Evolutionary conservation across 2,113 vertebrate genomes (phyloP), one percentile per base, ranked within the genome.

Genomic region (Cryptomyrus ogoouensis): DNA sequence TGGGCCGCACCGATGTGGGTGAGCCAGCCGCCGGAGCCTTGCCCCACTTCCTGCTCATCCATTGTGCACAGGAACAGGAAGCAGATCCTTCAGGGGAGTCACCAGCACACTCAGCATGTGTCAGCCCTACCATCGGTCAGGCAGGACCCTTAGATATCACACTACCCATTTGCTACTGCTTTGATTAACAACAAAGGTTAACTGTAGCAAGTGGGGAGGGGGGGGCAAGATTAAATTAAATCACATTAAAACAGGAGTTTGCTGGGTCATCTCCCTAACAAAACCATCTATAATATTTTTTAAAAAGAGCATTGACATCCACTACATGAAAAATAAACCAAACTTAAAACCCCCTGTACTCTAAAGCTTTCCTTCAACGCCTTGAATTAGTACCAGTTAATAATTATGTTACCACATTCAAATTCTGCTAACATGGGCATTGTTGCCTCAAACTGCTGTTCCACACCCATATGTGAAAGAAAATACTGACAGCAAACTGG

Each of bases 1-100:
- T 47, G 89, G 93, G 92, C 93, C 91, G 90, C 47, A 49, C 27
- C 90, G 93, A 95, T 88, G 92, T 91, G 93, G 93, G 90, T 90
- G 91, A 94, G 21, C 83, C 21, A 94, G 21, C 83, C 21, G 2
- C 83, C 42, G 56, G 35, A 24, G 47, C 87, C 52, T 77, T 58
- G 15, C 77, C 35, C 39, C 88, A 90, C 88, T 91, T 94, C 94
- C 93, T 93, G 93, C 87, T 49, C 5, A 6, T 50, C 90, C 91
- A 95, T 94, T 94, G 89, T 90, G 27, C 42, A 87, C 42, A 91
- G 91, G 90, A 92, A 91, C 56, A 91, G 92, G 91, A 91, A 91
- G 88, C 6, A 31, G 58, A 49, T 74, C 83, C 44, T 87, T 87
- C 50, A 35, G n/a, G n/a, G 24, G 47, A 87, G 83, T 84, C 49